These are phyloP conservation scores for Drosophila guanche DNA, from an alignment of 1,140 invertebrate species.

Conservation along the genomic window DNA sequence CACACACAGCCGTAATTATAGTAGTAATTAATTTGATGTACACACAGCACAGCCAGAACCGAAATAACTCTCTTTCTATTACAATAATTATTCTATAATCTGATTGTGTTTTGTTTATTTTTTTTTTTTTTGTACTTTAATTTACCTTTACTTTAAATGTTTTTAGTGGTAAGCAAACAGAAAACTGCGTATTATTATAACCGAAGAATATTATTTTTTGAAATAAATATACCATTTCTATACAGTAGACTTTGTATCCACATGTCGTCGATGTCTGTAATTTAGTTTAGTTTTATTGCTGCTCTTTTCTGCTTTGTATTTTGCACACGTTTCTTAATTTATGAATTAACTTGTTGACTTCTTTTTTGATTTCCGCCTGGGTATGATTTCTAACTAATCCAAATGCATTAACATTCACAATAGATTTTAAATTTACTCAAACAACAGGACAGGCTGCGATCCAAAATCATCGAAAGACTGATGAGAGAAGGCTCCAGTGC, in stretches of 20 bases:
- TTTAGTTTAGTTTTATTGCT: background rate
- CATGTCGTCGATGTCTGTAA: background rate
- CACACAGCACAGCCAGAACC: slow-evolving; percentile 31
- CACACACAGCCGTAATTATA: slow-evolving; percentile 3
- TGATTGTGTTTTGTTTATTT: slow-evolving; percentile 12
- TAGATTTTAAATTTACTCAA: slow-evolving; percentile 82
- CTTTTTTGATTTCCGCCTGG: slow-evolving; percentile 35
- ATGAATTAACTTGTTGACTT: slow-evolving; percentile 12
- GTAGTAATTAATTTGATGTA: slow-evolving; percentile 18
- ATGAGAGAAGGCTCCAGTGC: slow-evolving; percentile 93
- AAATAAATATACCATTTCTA: slow-evolving; percentile 46
- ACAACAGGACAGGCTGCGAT: slow-evolving; percentile 88
- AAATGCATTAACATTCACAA: slow-evolving; percentile 79
- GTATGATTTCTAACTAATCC: slow-evolving; percentile 73
- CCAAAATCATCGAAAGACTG: slow-evolving; percentile 91
- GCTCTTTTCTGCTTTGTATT: background rate
- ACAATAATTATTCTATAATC: slow-evolving; percentile 1
- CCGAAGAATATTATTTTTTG: slow-evolving; percentile 38
- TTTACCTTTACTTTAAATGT: slow-evolving; percentile 30
- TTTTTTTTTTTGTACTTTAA: slow-evolving; percentile 16
- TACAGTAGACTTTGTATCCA: slow-evolving; percentile 1
- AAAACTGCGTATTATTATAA: slow-evolving; percentile 36
- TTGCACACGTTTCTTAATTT: background rate
- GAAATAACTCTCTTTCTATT: background rate
- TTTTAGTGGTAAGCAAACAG: slow-evolving; percentile 25